Percentiles rank a stretch among this genome's conserved stretches.
phyloP scores from a whole-genome alignment of 2,888 invertebrate genomes.

The Schrankia costaestrigalis region DNA sequence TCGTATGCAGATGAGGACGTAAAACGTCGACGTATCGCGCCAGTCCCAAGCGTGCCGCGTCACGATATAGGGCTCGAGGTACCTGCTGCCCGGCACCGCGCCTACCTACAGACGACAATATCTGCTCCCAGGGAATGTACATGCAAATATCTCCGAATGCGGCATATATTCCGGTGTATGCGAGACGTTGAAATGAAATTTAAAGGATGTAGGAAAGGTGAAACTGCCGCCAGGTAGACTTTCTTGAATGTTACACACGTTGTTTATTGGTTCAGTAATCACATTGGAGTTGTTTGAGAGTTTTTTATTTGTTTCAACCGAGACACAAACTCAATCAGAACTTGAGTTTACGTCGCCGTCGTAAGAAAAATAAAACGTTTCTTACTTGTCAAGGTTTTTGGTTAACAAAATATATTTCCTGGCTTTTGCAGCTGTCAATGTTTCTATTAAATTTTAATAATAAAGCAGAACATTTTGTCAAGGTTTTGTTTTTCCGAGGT shows the following conservation, averaged over 20 bases:
- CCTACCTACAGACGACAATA: conserved; percentile 23
- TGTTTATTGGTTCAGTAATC: too few relatives aligned
- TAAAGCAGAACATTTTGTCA: too few relatives aligned
- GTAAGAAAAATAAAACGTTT: too few relatives aligned
- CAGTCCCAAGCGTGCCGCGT: conserved; percentile 15
- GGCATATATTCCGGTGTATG: conserved; percentile 14
- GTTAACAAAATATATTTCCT: too few relatives aligned
- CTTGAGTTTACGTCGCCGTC: too few relatives aligned
- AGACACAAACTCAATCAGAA: too few relatives aligned
- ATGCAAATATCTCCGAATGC: conserved; percentile 21
- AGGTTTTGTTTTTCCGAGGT: too few relatives aligned
- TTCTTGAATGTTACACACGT: neutral
- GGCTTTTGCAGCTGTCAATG: too few relatives aligned
- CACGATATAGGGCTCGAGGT: conserved; percentile 21
- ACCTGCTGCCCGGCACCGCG: conserved; percentile 18
- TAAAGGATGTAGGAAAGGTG: conserved; percentile 10
- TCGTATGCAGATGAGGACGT: conserved; percentile 31
- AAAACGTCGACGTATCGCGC: conserved; percentile 14
- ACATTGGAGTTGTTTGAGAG: neutral
- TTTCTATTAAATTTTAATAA: too few relatives aligned
- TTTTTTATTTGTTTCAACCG: too few relatives aligned
- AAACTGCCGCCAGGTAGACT: too few relatives aligned
- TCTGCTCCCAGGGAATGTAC: conserved; percentile 17
- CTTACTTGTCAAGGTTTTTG: too few relatives aligned
- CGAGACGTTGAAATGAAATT: conserved; percentile 21